These are phyloP conservation scores for Coracopsis vasa DNA, from an alignment of 2,113 vertebrate species.

Conservation along the genomic window DNA sequence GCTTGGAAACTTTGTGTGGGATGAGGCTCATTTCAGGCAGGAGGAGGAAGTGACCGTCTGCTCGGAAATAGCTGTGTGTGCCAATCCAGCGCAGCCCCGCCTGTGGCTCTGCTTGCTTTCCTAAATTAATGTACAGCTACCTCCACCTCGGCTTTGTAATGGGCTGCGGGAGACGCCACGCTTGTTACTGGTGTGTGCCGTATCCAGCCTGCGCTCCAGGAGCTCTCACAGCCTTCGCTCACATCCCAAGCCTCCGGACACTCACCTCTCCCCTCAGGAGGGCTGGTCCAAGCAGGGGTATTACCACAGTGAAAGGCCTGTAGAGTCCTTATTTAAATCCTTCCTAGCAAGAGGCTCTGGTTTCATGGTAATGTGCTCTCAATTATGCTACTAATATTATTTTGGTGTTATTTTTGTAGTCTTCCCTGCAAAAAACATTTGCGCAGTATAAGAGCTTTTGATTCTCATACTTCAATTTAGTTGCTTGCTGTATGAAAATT, in stretches of 20 bases:
- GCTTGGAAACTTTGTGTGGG: constrained; percentile 70
- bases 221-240: fast-evolving
- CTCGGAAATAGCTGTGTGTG: constrained; percentile 63
- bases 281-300: not conserved
- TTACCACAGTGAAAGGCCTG: not conserved
- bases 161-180: not conserved
- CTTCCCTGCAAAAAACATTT: not conserved
- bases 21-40: constrained; percentile 70
- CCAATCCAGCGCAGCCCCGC: not conserved
- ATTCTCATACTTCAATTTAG: not conserved
- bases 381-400: not conserved
- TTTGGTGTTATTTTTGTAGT: not conserved
- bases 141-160: not conserved
- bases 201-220: fast-evolving
- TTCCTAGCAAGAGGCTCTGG: not conserved
- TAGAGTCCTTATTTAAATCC: not conserved
- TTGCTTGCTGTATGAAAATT: not conserved
- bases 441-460: not conserved
- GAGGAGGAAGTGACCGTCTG: constrained; percentile 70
- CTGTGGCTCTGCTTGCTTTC: not conserved
- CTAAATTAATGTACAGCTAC: not conserved
- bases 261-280: not conserved
- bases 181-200: not conserved
- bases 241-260: fast-evolving
- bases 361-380: not conserved